Conservation (phyloP, 1,140 invertebrate species). For the Drosophila asahinai region DNA sequence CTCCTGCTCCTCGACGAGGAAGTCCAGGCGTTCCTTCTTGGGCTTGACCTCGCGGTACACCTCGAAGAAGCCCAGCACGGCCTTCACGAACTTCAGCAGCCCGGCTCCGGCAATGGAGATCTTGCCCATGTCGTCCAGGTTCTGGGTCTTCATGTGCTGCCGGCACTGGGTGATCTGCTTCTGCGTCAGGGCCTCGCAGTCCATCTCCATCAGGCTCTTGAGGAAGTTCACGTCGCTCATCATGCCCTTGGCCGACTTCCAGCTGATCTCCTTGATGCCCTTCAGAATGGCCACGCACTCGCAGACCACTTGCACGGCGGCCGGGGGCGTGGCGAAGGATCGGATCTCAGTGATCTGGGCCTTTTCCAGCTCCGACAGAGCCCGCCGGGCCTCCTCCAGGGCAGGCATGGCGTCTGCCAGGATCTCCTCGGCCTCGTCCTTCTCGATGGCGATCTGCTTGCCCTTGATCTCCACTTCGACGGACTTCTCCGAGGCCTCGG, state of each 20-base stretch:
- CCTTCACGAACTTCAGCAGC: conserved; percentile 93
- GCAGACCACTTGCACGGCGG: conserved; percentile 94
- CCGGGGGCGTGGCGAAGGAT: conserved; percentile 94
- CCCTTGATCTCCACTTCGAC: conserved; percentile 92
- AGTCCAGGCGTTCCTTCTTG: conserved; percentile 93
- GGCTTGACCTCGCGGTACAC: conserved; percentile 95
- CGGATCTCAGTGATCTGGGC: conserved; percentile 95
- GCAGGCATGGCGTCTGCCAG: conserved; percentile 92
- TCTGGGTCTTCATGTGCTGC: conserved; percentile 89
- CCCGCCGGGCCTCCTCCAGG: conserved; percentile 91
- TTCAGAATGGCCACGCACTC: conserved; percentile 94
- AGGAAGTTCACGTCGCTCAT: conserved; percentile 96
- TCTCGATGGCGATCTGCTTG: conserved; percentile 91
- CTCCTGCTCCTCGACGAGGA: conserved; percentile 89
- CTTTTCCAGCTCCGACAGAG: conserved; percentile 93
- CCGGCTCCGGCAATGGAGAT: conserved; percentile 93
- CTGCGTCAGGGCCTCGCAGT: conserved; percentile 92
- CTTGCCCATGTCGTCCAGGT: conserved; percentile 90
- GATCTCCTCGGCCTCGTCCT: conserved; percentile 92
- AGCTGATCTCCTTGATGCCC: conserved; percentile 93
- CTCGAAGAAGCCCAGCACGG: conserved; percentile 93
- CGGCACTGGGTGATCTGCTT: conserved; percentile 90
- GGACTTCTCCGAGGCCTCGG: conserved; percentile 90
- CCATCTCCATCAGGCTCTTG: conserved; percentile 92
- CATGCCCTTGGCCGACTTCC: conserved; percentile 95